Base-by-base conservation (phyloP, 2,113 vertebrate genomes). In the Ophiodon elongatus region DNA sequence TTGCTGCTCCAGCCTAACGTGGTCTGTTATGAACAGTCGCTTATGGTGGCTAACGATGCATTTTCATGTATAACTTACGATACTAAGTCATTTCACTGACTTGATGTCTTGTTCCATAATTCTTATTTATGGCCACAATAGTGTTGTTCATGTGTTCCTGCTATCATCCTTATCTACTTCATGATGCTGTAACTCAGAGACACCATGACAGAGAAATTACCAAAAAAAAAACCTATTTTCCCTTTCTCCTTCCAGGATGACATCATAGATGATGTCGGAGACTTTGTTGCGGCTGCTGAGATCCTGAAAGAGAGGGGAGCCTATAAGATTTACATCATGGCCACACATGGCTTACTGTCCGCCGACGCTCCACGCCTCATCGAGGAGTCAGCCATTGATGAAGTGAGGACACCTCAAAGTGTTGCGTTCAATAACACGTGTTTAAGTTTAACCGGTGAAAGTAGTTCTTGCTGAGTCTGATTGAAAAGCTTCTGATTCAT, bases 251-350 rank as follows among this genome's bases (percentile, higher is more conserved):
- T 43, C 47, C 91, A 99, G 98, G 98, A 99, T 89, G 98, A 99
- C 93, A 99, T 99, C 37, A 98, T 99, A 0, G 98, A 99, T 27
- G 98, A 99, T 0, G 97, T 99, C 21, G 98, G 99, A 85, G 97
- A 98, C 90, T 99, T 99, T 83, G 97, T 99, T 1, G 98, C 98
- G 1, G 97, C 98, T 8, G 98, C 98, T 1, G 98, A 99, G 94
- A 98, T 98, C 89, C 96, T 99, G 86, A 99, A 99, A 81, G 98
- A 99, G 81, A 96, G 98, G 14, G 98, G 98, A 1, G 98, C 98
- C 1, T 99, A 99, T 88, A 99, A 99, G 90, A 99, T 99, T 68
- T 99, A 98, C 11, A 96, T 99, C 85, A 99, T 99, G 98, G 98
- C 98, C 37, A 99, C 98, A 2, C 98, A 99, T 0, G 98, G 98